phyloP scores from a whole-genome alignment of 2,888 invertebrate species.

The Caenorhabditis japonica region DNA sequence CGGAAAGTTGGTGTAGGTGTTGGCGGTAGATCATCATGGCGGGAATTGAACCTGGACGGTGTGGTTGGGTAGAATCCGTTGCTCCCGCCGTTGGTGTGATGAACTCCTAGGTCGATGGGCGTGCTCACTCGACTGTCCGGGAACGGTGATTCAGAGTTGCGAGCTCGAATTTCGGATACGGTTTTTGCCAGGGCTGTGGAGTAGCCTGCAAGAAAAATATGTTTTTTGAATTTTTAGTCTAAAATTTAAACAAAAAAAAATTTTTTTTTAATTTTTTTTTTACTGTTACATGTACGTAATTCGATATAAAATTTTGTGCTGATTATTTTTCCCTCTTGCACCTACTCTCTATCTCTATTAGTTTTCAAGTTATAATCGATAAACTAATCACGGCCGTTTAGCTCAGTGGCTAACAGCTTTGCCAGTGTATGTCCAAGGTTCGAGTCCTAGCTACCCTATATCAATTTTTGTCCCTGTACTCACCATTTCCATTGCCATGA shows the following conservation, averaged over 20 bases:
- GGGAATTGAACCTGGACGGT: slow-evolving; percentile 10
- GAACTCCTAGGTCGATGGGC: slow-evolving; percentile 58
- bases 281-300: too few species aligned
- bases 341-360: too few species aligned
- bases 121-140: slow-evolving; percentile 59
- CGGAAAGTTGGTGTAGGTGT: slow-evolving; percentile 49
- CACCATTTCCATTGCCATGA: slow-evolving; percentile 21
- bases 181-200: slow-evolving; percentile 62
- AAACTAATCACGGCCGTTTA: too few species aligned
- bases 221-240: not conserved
- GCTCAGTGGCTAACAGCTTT: too few species aligned
- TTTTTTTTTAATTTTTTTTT: too few species aligned
- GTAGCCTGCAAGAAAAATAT: slow-evolving; percentile 32
- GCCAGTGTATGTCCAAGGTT: too few species aligned
- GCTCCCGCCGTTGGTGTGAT: slow-evolving; percentile 10
- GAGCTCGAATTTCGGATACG: slow-evolving; percentile 59
- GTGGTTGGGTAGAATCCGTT: slow-evolving; percentile 20
- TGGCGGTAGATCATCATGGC: slow-evolving; percentile 45
- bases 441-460: too few species aligned
- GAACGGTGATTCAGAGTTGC: slow-evolving; percentile 60
- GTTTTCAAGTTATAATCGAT: too few species aligned
- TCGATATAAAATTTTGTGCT: not conserved
- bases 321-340: too few species aligned
- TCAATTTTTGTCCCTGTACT: too few species aligned
- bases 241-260: not conserved